These are phyloP conservation scores for Meloidogyne hapla DNA, from an alignment of 1,140 invertebrate genomes.

Conservation along the genomic window DNA sequence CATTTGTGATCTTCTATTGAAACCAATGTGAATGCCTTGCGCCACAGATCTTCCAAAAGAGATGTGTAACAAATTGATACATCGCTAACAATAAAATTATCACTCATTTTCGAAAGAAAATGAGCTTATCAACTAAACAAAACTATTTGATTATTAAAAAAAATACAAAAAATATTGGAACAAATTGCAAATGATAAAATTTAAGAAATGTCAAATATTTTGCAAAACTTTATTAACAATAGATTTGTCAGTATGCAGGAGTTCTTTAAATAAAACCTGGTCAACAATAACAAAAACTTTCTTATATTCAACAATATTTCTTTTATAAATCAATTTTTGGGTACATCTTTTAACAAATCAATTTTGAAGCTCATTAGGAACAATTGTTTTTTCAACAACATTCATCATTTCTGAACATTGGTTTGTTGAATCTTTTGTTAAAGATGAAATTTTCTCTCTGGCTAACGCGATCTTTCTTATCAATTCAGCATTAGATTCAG, in stretches of 20 bases:
- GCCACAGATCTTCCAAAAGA: background rate
- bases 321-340: background rate
- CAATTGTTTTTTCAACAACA: background rate
- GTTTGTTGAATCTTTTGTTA: background rate
- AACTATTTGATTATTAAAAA: background rate
- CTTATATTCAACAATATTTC: background rate
- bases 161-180: background rate
- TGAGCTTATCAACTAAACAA: background rate
- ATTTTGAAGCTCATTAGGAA: background rate
- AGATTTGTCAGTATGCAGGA: too few species aligned
- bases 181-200: too few species aligned
- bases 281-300: background rate
- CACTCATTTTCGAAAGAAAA: background rate
- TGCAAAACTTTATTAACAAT: too few species aligned
- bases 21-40: background rate
- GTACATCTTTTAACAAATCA: background rate
- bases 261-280: too few species aligned
- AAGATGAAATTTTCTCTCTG: background rate
- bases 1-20: background rate
- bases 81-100: background rate
- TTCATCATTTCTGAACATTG: conserved; percentile 11
- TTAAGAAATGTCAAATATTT: too few species aligned
- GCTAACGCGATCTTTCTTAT: conserved; percentile 8
- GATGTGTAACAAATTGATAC: background rate
- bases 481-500: background rate